These are phyloP conservation scores for Mormyrus lacerda DNA, from an alignment of 2,113 vertebrate species.

Conservation along the genomic window DNA sequence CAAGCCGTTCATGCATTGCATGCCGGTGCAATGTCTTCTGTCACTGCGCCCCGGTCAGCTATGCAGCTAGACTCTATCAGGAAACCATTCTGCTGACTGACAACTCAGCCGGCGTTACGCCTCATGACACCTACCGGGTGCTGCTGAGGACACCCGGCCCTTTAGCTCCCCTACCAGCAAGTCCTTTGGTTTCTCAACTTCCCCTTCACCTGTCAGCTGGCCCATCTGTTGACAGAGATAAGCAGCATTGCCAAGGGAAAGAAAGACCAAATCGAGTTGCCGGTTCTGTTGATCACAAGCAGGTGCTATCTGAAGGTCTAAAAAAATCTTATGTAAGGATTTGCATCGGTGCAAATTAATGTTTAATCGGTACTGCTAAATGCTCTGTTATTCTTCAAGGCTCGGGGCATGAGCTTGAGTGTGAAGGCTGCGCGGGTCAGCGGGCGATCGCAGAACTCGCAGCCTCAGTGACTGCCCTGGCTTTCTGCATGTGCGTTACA, in stretches of 20 bases:
- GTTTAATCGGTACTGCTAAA: background rate
- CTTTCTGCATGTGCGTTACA: background rate
- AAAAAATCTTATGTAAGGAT: background rate
- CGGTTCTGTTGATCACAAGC: background rate
- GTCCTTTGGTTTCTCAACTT: background rate
- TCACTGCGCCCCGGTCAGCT: background rate
- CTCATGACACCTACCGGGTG: background rate
- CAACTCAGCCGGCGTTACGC: background rate
- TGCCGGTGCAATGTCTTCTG: background rate
- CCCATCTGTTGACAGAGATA: background rate
- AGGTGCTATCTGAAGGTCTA: background rate
- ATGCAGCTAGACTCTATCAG: background rate
- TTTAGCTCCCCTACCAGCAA: background rate
- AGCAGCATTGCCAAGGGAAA: background rate
- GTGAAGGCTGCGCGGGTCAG: background rate
- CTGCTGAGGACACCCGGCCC: background rate
- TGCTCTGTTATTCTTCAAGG: background rate
- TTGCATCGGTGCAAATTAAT: background rate
- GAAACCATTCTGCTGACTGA: background rate
- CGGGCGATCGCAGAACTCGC: background rate
- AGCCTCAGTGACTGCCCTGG: background rate
- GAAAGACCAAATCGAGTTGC: background rate
- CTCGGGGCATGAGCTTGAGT: background rate
- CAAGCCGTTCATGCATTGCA: background rate
- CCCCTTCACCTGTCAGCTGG: background rate